Conservation (phyloP, 2,888 invertebrate species). For the Netelia inedita region DNA sequence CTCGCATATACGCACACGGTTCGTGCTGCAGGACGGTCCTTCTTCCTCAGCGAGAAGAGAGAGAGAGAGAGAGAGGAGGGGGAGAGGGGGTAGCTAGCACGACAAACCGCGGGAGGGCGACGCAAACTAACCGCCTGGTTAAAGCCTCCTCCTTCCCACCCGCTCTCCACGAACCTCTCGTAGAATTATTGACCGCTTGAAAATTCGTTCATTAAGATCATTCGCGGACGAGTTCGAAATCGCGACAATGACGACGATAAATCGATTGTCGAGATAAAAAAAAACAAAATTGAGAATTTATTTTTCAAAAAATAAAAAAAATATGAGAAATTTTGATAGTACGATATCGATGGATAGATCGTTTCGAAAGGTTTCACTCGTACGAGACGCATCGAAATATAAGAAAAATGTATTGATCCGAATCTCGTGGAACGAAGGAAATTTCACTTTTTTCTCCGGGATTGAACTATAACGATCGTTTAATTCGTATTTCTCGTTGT, state of each 20-base stretch:
- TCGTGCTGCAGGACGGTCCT: constrained; percentile 44
- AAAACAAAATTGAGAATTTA: not conserved
- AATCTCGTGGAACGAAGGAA: too few relatives aligned
- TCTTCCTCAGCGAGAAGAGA: constrained; percentile 60
- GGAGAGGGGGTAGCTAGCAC: constrained; percentile 60
- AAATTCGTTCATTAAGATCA: not conserved
- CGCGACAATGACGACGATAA: not conserved
- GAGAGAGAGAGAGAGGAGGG: constrained; percentile 39
- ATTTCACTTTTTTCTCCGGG: too few relatives aligned
- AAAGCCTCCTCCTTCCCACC: constrained; percentile 82
- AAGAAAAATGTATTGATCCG: too few relatives aligned
- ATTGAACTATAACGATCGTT: too few relatives aligned
- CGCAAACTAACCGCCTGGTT: constrained; percentile 84
- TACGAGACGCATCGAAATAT: too few relatives aligned
- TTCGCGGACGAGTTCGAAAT: too few relatives aligned
- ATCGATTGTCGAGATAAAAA: not conserved
- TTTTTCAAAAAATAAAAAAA: not conserved
- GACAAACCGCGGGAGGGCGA: constrained; percentile 80
- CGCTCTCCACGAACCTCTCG: constrained; percentile 28
- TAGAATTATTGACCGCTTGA: constrained; percentile 19
- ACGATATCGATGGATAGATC: too few relatives aligned
- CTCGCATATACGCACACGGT: not conserved
- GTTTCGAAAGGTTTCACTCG: too few relatives aligned
- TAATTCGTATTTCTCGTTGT: too few relatives aligned
- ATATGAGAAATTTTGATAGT: not conserved